Evolutionary conservation across 1,140 invertebrate species (phyloP).

Genomic region (Zaprionus taronus): DNA sequence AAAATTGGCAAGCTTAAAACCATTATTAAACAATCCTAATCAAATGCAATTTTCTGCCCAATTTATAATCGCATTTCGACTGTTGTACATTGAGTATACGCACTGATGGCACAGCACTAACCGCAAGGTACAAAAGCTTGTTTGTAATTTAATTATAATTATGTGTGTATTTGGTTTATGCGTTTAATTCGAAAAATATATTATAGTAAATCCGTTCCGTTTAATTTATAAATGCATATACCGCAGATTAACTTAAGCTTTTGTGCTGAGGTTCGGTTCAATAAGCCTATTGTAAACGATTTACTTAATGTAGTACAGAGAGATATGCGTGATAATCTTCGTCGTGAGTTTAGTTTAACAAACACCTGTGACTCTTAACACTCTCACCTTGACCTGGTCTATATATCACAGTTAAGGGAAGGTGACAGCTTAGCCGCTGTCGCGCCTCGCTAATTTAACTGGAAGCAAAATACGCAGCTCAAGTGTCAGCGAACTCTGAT

Average conservation of each 20-base stretch:
- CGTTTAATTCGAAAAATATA: slow-evolving; percentile 17
- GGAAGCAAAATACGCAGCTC: slow-evolving; percentile 2
- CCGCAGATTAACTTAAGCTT: slow-evolving; percentile 1
- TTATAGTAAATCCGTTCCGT: slow-evolving; percentile 3
- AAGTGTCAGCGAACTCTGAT: slow-evolving; percentile 39
- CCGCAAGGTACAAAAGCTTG: slow-evolving; percentile 33
- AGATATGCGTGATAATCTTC: neutral
- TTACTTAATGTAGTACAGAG: neutral
- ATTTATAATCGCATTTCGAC: neutral
- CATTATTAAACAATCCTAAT: neutral
- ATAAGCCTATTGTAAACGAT: slow-evolving; percentile 20
- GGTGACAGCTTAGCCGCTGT: slow-evolving; percentile 10
- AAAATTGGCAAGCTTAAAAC: neutral
- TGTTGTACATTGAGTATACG: slow-evolving; percentile 50
- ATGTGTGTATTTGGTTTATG: neutral
- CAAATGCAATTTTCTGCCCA: neutral
- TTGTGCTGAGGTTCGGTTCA: neutral
- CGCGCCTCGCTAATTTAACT: slow-evolving; percentile 25
- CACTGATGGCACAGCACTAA: slow-evolving; percentile 15
- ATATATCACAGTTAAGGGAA: neutral
- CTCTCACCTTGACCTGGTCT: neutral
- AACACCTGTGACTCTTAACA: slow-evolving; percentile 52
- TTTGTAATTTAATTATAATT: slow-evolving; percentile 34
- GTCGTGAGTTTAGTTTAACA: slow-evolving; percentile 37
- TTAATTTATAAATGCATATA: slow-evolving; percentile 23